A percentile compares a stretch with the other conserved stretches of the same genome.
These are phyloP conservation scores for Gobiocypris rarus DNA, from an alignment of 2,113 vertebrate genomes.

Conservation along the genomic window DNA sequence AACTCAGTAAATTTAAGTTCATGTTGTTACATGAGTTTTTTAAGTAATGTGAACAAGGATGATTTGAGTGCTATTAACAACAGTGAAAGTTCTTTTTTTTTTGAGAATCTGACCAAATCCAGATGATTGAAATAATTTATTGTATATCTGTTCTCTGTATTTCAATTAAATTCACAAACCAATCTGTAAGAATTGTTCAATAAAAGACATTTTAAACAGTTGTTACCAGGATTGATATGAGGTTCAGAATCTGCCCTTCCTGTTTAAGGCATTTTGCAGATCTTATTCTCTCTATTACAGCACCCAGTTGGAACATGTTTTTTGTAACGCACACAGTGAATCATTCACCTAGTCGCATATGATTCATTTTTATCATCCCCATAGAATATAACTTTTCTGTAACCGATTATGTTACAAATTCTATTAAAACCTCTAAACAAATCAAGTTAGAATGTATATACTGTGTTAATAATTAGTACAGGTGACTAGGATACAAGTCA, in stretches of 20 bases:
- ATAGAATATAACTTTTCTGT: background rate
- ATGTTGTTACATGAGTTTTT: too few relatives aligned
- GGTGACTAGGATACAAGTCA: background rate
- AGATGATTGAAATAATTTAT: background rate
- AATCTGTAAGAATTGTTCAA: background rate
- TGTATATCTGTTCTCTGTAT: background rate
- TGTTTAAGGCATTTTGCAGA: background rate
- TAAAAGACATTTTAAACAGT: background rate
- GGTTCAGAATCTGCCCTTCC: background rate
- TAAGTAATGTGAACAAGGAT: too few relatives aligned
- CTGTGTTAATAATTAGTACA: background rate
- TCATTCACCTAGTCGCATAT: background rate
- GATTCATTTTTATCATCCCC: background rate
- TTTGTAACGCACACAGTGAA: background rate
- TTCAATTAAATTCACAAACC: background rate
- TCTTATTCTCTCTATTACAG: background rate
- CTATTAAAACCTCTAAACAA: background rate
- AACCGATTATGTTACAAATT: background rate
- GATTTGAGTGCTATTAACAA: too few relatives aligned
- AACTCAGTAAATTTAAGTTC: too few relatives aligned
- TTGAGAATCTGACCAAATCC: background rate
- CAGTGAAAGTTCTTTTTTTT: too few relatives aligned
- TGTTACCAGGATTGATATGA: background rate
- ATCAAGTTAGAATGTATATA: background rate
- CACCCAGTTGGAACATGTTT: background rate